phyloP scores from a whole-genome alignment of 1,140 invertebrate genomes.

The Maconellicoccus hirsutus region DNA sequence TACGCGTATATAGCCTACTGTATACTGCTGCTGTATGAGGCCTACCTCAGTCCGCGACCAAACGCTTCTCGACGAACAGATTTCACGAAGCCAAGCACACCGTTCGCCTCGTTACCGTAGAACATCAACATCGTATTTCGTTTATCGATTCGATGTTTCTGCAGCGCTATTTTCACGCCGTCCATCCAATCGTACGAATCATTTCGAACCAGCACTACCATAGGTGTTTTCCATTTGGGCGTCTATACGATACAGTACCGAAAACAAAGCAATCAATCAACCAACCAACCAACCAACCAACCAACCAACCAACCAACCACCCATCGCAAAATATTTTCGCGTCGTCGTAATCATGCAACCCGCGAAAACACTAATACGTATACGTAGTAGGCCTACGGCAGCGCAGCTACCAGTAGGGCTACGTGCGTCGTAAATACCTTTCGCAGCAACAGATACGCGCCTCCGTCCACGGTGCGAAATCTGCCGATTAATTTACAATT shows the following conservation, averaged over 20 bases:
- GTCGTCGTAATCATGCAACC: too few species aligned
- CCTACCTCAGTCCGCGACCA: not conserved
- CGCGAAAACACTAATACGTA: too few species aligned
- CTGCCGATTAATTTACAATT: not conserved
- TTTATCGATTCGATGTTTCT: not conserved
- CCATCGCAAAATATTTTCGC: too few species aligned
- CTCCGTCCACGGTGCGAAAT: not conserved
- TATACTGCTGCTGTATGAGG: too few species aligned
- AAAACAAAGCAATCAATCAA: too few species aligned
- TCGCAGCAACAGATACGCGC: not conserved
- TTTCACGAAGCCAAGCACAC: constrained; percentile 22
- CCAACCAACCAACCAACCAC: too few species aligned
- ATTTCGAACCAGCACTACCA: not conserved
- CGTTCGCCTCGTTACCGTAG: not conserved
- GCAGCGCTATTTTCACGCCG: not conserved
- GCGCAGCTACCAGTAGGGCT: too few species aligned
- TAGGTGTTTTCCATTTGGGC: not conserved
- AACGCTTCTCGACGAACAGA: constrained; percentile 22
- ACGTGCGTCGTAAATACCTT: not conserved
- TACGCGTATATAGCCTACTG: too few species aligned
- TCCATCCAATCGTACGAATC: not conserved
- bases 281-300: too few species aligned
- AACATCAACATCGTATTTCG: not conserved
- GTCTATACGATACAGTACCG: not conserved
- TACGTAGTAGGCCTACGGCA: too few species aligned